phyloP scores from a whole-genome alignment of 2,888 invertebrate species.

The Drosophila cognata region DNA sequence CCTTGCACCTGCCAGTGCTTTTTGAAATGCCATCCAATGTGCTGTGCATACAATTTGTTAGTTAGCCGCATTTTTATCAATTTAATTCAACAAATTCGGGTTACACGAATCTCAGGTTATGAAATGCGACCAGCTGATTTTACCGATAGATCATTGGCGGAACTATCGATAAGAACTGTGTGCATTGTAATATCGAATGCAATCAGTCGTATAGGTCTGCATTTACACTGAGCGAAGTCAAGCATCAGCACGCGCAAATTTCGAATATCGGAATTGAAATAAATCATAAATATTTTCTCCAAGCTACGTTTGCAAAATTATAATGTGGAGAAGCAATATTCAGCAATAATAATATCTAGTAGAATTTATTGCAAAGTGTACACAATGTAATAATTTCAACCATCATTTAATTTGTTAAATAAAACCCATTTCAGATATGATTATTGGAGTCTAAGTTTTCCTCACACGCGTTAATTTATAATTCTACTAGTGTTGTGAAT shows the following conservation, averaged over 20 bases:
- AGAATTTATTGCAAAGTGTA: not conserved
- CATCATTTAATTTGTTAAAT: not conserved
- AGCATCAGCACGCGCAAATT: not conserved
- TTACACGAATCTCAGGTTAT: conserved; percentile 42
- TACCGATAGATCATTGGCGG: not conserved
- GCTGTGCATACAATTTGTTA: conserved; percentile 88
- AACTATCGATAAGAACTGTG: not conserved
- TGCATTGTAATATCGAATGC: not conserved
- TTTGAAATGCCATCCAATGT: conserved; percentile 90
- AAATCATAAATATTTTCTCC: not conserved
- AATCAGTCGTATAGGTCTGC: not conserved
- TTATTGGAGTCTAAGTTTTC: not conserved
- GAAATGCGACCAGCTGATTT: conserved; percentile 46
- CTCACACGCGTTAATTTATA: not conserved
- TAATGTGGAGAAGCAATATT: not conserved
- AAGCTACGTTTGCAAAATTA: not conserved
- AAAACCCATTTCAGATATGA: not conserved
- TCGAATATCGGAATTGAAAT: not conserved
- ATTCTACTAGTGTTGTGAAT: not conserved
- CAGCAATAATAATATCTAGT: too few relatives aligned
- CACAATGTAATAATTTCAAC: not conserved
- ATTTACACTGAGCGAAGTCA: not conserved
- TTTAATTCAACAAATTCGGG: conserved; percentile 3
- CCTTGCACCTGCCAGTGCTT: conserved; percentile 90
- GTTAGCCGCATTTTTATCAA: conserved; percentile 88